These are phyloP conservation scores for Melanostoma mellinum DNA, from an alignment of 2,888 invertebrate species.

Conservation along the genomic window DNA sequence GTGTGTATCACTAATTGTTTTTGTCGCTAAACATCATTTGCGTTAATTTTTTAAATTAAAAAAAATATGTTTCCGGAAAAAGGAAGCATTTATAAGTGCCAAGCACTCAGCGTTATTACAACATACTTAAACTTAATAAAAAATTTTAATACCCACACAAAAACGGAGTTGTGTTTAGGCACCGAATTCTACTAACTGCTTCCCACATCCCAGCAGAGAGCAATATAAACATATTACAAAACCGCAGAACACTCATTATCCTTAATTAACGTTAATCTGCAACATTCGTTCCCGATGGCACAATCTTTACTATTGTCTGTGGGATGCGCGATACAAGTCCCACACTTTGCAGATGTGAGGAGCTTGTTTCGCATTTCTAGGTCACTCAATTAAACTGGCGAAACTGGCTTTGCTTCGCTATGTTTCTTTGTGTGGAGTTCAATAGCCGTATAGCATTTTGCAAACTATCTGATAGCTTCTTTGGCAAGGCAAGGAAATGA, in stretches of 20 bases:
- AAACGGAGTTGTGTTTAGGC: no score
- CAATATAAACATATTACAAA: background rate
- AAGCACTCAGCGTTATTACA: no score
- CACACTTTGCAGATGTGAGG: background rate
- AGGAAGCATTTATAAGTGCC: no score
- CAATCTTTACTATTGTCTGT: background rate
- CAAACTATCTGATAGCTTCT: no score
- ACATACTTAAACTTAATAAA: no score
- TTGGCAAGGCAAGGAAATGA: background rate
- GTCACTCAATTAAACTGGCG: background rate
- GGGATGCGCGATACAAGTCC: background rate
- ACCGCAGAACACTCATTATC: slow-evolving; percentile 10
- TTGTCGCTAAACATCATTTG: no score
- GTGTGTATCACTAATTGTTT: no score
- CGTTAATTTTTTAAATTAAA: no score
- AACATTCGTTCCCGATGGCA: slow-evolving; percentile 1
- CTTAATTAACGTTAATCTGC: slow-evolving; percentile 7
- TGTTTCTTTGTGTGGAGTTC: background rate
- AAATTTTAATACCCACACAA: no score
- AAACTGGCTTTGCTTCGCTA: background rate
- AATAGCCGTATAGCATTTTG: background rate
- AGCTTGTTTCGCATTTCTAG: slow-evolving; percentile 1
- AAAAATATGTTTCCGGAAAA: no score
- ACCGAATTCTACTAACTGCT: no score
- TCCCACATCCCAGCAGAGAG: no score